phyloP scores from a whole-genome alignment of 2,888 invertebrate species.

The Odontomyia ornata region DNA sequence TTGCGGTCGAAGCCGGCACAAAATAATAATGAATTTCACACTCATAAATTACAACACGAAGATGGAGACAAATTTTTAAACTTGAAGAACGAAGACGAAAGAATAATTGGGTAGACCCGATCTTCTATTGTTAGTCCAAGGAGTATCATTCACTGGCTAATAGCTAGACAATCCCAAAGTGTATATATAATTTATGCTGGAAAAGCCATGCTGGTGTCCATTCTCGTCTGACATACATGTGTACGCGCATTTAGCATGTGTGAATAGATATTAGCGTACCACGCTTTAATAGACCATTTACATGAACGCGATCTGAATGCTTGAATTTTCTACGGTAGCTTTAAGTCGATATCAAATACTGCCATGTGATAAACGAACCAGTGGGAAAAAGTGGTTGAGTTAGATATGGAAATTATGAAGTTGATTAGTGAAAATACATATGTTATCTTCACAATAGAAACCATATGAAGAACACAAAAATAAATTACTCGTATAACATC shows the following conservation, averaged over 20 bases:
- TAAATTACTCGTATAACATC: too few species aligned
- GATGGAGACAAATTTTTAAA: not conserved
- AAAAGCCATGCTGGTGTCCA: not conserved
- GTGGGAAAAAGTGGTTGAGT: too few species aligned
- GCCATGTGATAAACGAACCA: too few species aligned
- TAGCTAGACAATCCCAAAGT: not conserved
- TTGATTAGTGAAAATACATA: too few species aligned
- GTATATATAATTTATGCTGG: not conserved
- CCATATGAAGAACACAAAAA: too few species aligned
- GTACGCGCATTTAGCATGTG: not conserved
- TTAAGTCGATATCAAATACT: too few species aligned
- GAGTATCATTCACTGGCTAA: not conserved
- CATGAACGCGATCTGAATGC: conserved; percentile 21
- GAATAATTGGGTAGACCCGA: not conserved
- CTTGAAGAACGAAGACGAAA: not conserved
- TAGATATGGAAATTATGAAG: too few species aligned
- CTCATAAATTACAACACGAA: conserved; percentile 27
- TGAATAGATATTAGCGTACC: conserved; percentile 19
- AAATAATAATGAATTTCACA: conserved; percentile 23
- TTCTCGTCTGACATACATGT: too few species aligned
- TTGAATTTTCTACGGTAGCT: not conserved
- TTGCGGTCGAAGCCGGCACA: not conserved
- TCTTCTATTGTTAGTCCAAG: not conserved
- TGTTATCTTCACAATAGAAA: too few species aligned
- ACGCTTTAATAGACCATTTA: conserved; percentile 34